Conservation (phyloP, 1,140 invertebrate species). For the Drosophila ogumai region DNA sequence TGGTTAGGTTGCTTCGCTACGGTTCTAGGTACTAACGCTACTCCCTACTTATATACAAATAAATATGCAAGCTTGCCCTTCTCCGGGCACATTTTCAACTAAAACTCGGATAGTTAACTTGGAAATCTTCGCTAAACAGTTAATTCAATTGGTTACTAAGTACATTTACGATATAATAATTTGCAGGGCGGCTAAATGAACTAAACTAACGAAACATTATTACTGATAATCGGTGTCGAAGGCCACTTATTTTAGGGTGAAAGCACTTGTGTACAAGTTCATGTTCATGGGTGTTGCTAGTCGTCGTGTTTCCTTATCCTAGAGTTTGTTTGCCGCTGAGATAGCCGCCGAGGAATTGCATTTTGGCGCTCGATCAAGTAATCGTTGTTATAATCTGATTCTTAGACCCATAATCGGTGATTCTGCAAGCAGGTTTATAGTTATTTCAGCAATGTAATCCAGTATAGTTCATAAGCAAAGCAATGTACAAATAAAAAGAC, state of each 20-base stretch:
- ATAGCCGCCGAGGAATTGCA: constrained; percentile 38
- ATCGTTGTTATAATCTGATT: constrained; percentile 86
- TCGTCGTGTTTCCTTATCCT: constrained; percentile 28
- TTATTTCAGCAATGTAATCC: not conserved
- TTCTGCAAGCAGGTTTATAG: constrained; percentile 70
- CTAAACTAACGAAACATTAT: constrained; percentile 37
- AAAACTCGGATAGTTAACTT: constrained; percentile 24
- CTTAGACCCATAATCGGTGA: constrained; percentile 86
- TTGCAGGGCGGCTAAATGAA: constrained; percentile 20
- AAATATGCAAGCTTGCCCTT: constrained; percentile 59
- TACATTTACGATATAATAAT: constrained; percentile 40
- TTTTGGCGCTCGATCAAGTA: constrained; percentile 73
- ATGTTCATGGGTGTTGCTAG: constrained; percentile 26
- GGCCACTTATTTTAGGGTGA: constrained; percentile 69
- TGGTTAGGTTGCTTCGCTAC: constrained; percentile 53
- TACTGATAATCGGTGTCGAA: constrained; percentile 74
- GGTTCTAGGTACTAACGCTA: constrained; percentile 29
- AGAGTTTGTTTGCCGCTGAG: constrained; percentile 26
- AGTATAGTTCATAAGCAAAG: not conserved
- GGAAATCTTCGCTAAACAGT: constrained; percentile 46
- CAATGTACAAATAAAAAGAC: constrained; percentile 71
- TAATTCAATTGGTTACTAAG: constrained; percentile 51
- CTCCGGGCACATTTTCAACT: constrained; percentile 44
- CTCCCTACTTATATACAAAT: constrained; percentile 67
- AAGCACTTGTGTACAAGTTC: constrained; percentile 57